Conservation (phyloP, 1,140 invertebrate species). For the Trachymyrmex cornetzi region DNA sequence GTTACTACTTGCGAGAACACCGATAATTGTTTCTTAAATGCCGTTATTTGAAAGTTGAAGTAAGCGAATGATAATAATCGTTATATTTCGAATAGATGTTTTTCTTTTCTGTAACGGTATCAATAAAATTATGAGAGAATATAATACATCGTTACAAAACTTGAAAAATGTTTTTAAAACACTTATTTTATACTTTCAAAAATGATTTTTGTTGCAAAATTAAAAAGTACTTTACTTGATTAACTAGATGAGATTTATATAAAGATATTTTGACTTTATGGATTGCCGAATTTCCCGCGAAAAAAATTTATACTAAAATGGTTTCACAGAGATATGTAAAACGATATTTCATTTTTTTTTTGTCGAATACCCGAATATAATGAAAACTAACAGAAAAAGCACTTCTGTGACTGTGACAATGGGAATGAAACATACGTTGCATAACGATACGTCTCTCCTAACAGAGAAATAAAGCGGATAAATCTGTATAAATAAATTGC, state of each 20-base stretch:
- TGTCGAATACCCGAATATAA: conserved; percentile 12
- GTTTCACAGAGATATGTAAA: conserved; percentile 3
- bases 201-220: not conserved
- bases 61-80: conserved; percentile 7
- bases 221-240: conserved; percentile 6
- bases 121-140: not conserved
- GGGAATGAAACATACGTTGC: conserved; percentile 19
- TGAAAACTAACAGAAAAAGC: conserved; percentile 22
- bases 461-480: conserved; percentile 4
- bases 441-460: conserved; percentile 1
- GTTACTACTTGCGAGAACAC: not conserved
- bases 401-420: not conserved
- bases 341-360: conserved; percentile 11
- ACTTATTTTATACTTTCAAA: not conserved
- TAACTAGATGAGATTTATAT: not conserved
- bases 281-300: not conserved
- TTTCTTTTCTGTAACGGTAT: not conserved
- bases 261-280: conserved; percentile 31
- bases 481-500: conserved; percentile 37
- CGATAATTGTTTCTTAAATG: conserved; percentile 33
- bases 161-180: not conserved
- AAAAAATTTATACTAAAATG: conserved; percentile 27
- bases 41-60: not conserved
- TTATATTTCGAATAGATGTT: not conserved
- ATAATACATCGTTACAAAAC: not conserved